A percentile compares a stretch with the other conserved stretches of the same genome.
phyloP scores from a whole-genome alignment of 2,888 invertebrate species.

The Acanthosepion lycidas region DNA sequence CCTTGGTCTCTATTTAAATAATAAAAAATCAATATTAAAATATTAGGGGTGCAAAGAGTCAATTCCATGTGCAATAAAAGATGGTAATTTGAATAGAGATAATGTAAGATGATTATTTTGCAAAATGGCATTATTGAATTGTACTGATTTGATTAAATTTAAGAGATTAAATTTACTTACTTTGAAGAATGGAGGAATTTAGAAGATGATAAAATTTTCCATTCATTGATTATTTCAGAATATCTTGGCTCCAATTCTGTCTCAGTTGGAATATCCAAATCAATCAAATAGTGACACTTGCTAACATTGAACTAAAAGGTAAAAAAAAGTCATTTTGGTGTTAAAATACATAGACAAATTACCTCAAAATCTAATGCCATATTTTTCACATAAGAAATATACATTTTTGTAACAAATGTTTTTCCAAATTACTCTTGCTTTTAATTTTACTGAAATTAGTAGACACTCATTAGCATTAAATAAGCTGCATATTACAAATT shows the following conservation, averaged over 20 bases:
- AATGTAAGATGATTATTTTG: not conserved
- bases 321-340: not conserved
- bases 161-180: constrained; percentile 72
- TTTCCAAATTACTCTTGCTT: too few relatives aligned
- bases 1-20: too few relatives aligned
- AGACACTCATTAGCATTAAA: too few relatives aligned
- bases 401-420: too few relatives aligned
- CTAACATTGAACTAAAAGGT: constrained; percentile 82
- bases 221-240: constrained; percentile 80
- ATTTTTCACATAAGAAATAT: too few relatives aligned
- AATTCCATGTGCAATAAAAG: not conserved
- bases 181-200: constrained; percentile 84
- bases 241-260: constrained; percentile 86
- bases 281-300: constrained; percentile 89
- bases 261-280: constrained; percentile 84
- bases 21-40: not conserved
- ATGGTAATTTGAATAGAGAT: not conserved
- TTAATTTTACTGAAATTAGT: too few relatives aligned
- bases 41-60: not conserved
- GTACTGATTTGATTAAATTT: constrained; percentile 54
- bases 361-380: too few relatives aligned
- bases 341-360: too few relatives aligned
- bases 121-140: not conserved
- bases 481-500: not conserved
- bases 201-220: constrained; percentile 83